phyloP scores from a whole-genome alignment of 2,113 vertebrate species.

The Pteruthius melanotis region DNA sequence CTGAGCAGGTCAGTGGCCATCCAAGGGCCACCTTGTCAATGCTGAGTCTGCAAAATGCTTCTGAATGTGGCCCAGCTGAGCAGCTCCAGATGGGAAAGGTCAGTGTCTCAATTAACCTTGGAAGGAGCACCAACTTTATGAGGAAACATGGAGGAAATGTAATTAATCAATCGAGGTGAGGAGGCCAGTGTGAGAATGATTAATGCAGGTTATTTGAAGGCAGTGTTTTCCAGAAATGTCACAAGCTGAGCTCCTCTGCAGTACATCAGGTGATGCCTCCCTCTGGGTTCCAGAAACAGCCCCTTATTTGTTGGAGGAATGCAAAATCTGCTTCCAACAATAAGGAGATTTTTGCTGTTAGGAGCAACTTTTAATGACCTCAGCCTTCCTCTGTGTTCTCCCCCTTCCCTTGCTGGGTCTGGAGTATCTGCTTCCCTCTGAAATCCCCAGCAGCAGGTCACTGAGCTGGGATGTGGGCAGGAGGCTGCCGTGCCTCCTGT shows the following conservation, averaged over 20 bases:
- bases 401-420: not conserved
- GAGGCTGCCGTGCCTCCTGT: not conserved
- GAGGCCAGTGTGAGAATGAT: conserved; percentile 58
- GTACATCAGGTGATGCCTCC: not conserved
- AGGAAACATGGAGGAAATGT: conserved; percentile 55
- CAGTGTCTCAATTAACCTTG: conserved; percentile 76
- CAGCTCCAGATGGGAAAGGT: conserved; percentile 58
- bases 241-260: conserved; percentile 19
- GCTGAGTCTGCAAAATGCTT: conserved; percentile 62
- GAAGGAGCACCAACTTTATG: conserved; percentile 55
- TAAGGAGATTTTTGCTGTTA: not conserved
- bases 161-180: conserved; percentile 64
- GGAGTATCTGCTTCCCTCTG: not conserved
- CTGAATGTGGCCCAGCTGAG: not conserved
- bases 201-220: conserved; percentile 62
- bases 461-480: not conserved
- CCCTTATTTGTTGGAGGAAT: not conserved
- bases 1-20: conserved; percentile 8
- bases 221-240: conserved; percentile 51
- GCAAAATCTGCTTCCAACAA: not conserved
- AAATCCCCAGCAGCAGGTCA: not conserved
- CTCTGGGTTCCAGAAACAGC: not conserved
- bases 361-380: not conserved
- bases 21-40: conserved; percentile 28
- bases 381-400: not conserved